Conservation (phyloP, 1,140 invertebrate genomes). For the Brachionus koreanus region DNA sequence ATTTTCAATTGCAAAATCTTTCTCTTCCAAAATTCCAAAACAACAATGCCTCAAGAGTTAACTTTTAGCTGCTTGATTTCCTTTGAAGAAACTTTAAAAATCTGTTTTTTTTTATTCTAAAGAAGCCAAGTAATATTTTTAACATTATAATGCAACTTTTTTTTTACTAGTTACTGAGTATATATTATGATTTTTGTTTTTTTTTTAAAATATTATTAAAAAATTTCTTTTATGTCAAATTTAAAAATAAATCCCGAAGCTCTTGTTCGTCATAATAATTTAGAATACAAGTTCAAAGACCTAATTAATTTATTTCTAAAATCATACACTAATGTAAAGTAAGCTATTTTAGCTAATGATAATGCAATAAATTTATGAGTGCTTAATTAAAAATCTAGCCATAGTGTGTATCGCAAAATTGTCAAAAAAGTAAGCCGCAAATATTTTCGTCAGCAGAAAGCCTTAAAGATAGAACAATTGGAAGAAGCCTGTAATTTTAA, state of each 20-base stretch:
- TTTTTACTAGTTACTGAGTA: no score
- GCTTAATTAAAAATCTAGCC: neutral
- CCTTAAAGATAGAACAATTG: neutral
- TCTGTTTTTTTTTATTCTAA: neutral
- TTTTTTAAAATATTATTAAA: neutral
- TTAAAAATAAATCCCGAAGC: neutral
- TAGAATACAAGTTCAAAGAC: slow-evolving; percentile 17
- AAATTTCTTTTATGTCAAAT: neutral
- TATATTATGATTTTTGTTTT: neutral
- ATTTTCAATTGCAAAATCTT: no score
- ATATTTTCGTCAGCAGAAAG: neutral
- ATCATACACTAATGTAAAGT: neutral
- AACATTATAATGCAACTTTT: neutral
- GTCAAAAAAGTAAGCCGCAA: slow-evolving; percentile 8
- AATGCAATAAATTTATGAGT: neutral
- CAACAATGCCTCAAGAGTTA: no score
- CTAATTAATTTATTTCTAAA: neutral
- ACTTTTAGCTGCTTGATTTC: no score
- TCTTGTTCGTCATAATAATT: neutral
- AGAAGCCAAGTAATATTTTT: neutral
- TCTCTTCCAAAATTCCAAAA: no score
- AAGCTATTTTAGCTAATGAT: neutral
- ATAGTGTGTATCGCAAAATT: neutral
- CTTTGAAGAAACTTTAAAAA: no score
- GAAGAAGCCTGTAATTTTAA: neutral